Percentiles rank a stretch among this genome's conserved stretches.
These are phyloP conservation scores for Myotis planiceps DNA, from an alignment of 2,797 vertebrate species.

Conservation along the genomic window DNA sequence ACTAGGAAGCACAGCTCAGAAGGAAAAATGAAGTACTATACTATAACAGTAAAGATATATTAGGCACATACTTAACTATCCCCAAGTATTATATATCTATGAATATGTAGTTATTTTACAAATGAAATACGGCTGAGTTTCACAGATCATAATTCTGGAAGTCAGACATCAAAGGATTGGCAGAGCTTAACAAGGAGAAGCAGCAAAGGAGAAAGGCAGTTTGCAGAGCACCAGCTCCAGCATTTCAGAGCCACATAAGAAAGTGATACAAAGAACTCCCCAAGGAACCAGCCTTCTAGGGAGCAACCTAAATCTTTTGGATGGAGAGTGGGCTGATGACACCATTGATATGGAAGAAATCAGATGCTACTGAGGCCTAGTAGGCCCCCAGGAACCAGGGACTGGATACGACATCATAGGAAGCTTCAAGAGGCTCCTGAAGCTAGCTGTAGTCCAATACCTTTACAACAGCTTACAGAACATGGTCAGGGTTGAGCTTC, in stretches of 20 bases:
- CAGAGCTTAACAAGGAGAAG: not conserved
- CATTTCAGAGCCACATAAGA: not conserved
- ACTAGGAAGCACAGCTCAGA: not conserved
- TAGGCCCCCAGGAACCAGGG: not conserved
- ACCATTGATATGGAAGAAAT: not conserved
- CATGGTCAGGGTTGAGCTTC: not conserved
- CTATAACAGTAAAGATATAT: not conserved
- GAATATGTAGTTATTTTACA: not conserved
- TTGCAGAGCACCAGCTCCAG: not conserved
- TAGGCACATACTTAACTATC: not conserved
- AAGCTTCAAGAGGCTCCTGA: not conserved
- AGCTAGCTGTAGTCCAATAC: not conserved
- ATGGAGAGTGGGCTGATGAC: not conserved
- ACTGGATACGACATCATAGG: not conserved
- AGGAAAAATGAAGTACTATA: not conserved
- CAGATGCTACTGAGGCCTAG: not conserved
- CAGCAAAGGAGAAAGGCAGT: not conserved
- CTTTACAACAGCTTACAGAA: not conserved
- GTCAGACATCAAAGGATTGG: not conserved
- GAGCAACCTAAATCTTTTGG: not conserved
- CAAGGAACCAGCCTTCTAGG: not conserved
- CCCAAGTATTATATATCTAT: not conserved
- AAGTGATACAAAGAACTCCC: not conserved
- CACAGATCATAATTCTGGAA: not conserved
- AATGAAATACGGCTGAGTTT: not conserved